Percentiles rank a stretch among this genome's conserved stretches.
phyloP scores from a whole-genome alignment of 2,797 vertebrate genomes.

The Sebastolobus altivelis region DNA sequence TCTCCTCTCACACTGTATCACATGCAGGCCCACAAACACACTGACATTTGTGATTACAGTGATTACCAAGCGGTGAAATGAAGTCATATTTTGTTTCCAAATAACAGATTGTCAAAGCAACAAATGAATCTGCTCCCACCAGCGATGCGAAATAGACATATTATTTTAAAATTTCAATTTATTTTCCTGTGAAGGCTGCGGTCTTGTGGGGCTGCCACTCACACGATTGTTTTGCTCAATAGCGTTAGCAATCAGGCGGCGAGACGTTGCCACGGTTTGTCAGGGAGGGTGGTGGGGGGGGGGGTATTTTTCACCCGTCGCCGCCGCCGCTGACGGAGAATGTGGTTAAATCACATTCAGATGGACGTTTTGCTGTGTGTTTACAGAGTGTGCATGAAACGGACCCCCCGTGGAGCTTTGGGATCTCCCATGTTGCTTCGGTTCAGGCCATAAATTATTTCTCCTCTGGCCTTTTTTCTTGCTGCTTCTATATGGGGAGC shows the following conservation, averaged over 20 bases:
- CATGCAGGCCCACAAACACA: not conserved
- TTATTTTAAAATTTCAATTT: conserved; percentile 80
- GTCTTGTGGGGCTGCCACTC: conserved; percentile 74
- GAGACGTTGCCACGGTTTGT: conserved; percentile 50
- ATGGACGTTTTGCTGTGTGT: conserved; percentile 18
- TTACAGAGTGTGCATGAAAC: conserved; percentile 5
- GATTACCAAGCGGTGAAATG: conserved; percentile 75
- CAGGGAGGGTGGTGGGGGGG: not conserved
- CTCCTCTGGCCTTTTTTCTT: not conserved
- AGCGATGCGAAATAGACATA: conserved; percentile 67
- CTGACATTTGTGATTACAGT: conserved; percentile 76
- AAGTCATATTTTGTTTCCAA: conserved; percentile 77
- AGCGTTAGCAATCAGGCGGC: conserved; percentile 72
- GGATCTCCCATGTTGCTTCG: not conserved
- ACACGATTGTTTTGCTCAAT: conserved; percentile 60
- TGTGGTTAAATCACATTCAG: conserved; percentile 29
- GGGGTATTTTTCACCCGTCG: conserved; percentile 46
- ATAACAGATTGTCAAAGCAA: conserved; percentile 79
- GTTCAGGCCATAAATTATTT: not conserved
- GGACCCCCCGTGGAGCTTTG: not conserved
- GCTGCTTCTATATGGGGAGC: not conserved
- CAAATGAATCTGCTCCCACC: conserved; percentile 77
- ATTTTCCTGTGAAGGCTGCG: conserved; percentile 57
- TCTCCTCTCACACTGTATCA: conserved; percentile 21
- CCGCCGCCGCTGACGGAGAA: conserved; percentile 10